phyloP scores from a whole-genome alignment of 2,888 invertebrate genomes.

The Chelonus formosanus region DNA sequence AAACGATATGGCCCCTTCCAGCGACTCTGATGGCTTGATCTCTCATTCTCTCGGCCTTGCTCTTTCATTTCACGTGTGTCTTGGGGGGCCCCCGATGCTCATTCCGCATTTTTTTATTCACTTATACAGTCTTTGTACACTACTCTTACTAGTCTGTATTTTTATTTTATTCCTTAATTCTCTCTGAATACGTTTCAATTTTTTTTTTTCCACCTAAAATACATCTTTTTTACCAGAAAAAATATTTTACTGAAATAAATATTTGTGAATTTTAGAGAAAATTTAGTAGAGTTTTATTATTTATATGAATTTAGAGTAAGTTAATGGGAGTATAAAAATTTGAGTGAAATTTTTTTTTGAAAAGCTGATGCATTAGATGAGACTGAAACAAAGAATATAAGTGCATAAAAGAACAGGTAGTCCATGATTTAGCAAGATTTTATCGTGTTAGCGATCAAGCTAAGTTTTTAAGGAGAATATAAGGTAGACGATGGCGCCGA shows the following conservation, averaged over 20 bases:
- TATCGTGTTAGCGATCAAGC: conserved; percentile 45
- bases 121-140: not conserved
- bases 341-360: too few species aligned
- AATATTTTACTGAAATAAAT: too few species aligned
- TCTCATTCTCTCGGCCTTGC: conserved; percentile 25
- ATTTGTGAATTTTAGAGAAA: too few species aligned
- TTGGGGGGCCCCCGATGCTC: conserved; percentile 52
- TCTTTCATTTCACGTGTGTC: conserved; percentile 23
- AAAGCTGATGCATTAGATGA: too few species aligned
- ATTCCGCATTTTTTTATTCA: conserved; percentile 45
- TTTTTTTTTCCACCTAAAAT: too few species aligned
- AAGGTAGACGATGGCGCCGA: conserved; percentile 22
- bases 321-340: too few species aligned
- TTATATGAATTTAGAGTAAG: too few species aligned
- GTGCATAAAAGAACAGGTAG: conserved; percentile 54
- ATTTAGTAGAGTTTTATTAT: too few species aligned
- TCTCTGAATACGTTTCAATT: conserved; percentile 17
- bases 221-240: too few species aligned
- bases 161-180: too few species aligned
- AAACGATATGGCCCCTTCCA: conserved; percentile 61
- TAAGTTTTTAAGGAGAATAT: conserved; percentile 29
- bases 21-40: conserved; percentile 45
- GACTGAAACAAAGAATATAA: too few species aligned
- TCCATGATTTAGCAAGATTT: conserved; percentile 64
- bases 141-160: conserved; percentile 19